Base-by-base conservation (phyloP, 2,113 vertebrate genomes). In the Corynorhinus townsendii region DNA sequence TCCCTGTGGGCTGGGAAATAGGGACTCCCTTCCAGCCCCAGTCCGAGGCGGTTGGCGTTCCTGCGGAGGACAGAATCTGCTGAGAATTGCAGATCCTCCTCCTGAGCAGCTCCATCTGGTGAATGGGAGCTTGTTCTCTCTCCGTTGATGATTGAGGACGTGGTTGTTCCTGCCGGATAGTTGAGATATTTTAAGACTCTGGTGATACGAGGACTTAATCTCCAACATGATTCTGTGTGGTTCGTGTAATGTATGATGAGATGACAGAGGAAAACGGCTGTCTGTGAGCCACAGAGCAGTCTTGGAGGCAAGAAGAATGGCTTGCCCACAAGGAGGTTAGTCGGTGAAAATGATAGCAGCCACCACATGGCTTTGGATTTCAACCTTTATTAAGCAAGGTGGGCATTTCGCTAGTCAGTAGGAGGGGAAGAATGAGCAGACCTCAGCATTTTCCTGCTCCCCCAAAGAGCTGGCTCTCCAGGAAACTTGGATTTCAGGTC, bases 131-230 rank as follows among this genome's bases (percentile, higher is more conserved):
- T 97, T 98, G 97, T 98, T 98, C 96, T 97, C 88, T 89, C 30
- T 96, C 93, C 79, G 76, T 88, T 94, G 76, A 52, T 92, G 96
- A 79, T 33, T 97, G 97, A 98, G 97, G 97, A 91, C 72, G 38
- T 95, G 94, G 80, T 96, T 94, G 86, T 97, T 98, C 94, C 96
- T 97, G 90, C 94, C 91, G 97, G 94, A 94, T 97, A 97, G 93
- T 94, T 97, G 91, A 97, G 97, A 93, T 96, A 96, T 97, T 97
- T 98, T 96, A 97, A 98, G 97, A 97, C 92, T 96, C 82, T 89
- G 89, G 95, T 92, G 97, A 97, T 0, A 8, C 77, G 86, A 93
- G 91, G 90, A 95, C 97, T 89, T 97, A 96, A 94, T 96, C 97
- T 96, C 62, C 92, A 83, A 30, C 91, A 75, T 95, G 96, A 86